Conservation (phyloP, 1,140 invertebrate genomes). For the Bombus waltoni region DNA sequence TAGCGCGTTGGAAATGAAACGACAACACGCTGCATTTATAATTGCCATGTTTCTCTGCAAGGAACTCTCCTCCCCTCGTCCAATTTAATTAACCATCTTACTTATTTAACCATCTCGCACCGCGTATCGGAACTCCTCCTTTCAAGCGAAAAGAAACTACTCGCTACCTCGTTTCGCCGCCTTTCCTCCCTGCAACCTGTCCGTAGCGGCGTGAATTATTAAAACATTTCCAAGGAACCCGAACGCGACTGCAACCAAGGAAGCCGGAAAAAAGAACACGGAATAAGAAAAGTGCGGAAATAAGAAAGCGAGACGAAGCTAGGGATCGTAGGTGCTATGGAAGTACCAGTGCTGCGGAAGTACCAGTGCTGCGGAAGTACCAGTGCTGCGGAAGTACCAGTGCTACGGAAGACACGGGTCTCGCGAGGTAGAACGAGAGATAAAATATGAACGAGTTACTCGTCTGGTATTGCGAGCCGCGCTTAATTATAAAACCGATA, state of each 20-base stretch:
- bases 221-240: not conserved
- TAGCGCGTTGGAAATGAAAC: conserved; percentile 4
- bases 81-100: conserved; percentile 35
- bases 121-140: not conserved
- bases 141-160: not conserved
- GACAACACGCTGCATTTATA: conserved; percentile 1
- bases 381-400: too few species aligned
- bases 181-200: not conserved
- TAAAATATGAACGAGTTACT: conserved; percentile 72
- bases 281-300: not conserved
- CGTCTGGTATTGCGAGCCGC: conserved; percentile 57
- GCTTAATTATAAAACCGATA: conserved; percentile 82
- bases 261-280: not conserved
- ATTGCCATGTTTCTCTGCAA: conserved; percentile 4
- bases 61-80: conserved; percentile 13
- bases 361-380: not conserved
- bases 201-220: conserved; percentile 1
- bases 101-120: not conserved
- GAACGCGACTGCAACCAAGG: not conserved
- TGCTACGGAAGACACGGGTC: not conserved
- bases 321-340: not conserved
- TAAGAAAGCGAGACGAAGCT: too few species aligned
- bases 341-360: too few species aligned
- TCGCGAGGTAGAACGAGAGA: conserved; percentile 41
- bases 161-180: not conserved